These are phyloP conservation scores for Nephrotoma guestfalica DNA, from an alignment of 2,888 invertebrate genomes.

Conservation along the genomic window DNA sequence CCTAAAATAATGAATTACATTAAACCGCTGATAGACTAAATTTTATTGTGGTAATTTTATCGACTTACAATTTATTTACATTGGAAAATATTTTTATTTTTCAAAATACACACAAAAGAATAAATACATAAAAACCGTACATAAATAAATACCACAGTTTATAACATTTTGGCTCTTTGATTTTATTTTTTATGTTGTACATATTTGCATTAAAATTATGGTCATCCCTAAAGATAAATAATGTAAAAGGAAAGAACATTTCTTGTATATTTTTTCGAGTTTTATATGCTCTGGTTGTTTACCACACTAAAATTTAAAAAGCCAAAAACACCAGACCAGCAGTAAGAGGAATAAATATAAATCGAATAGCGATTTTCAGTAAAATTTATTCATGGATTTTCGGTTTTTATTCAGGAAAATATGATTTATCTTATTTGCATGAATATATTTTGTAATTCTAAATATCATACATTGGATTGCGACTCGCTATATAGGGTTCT, in stretches of 20 bases:
- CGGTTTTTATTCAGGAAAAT: not conserved
- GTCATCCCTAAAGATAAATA: not conserved
- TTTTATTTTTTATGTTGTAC: not conserved
- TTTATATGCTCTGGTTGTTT: not conserved
- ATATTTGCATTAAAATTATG: not conserved
- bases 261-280: not conserved
- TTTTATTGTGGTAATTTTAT: not conserved
- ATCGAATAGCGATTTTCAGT: not conserved
- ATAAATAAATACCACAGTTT: not conserved
- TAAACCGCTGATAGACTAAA: not conserved
- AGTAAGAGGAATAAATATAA: not conserved
- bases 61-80: not conserved
- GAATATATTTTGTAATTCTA: not conserved
- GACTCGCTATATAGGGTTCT: not conserved
- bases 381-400: not conserved
- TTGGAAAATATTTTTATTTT: not conserved
- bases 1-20: no score
- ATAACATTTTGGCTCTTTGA: not conserved
- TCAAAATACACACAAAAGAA: not conserved
- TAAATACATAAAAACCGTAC: not conserved
- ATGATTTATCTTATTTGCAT: not conserved
- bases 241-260: not conserved
- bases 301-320: not conserved
- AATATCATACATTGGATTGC: not conserved
- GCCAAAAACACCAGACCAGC: not conserved